Percentiles rank a stretch among this genome's conserved stretches.
These are phyloP conservation scores for Phorcus lineatus DNA, from an alignment of 2,888 invertebrate species.

Conservation along the genomic window DNA sequence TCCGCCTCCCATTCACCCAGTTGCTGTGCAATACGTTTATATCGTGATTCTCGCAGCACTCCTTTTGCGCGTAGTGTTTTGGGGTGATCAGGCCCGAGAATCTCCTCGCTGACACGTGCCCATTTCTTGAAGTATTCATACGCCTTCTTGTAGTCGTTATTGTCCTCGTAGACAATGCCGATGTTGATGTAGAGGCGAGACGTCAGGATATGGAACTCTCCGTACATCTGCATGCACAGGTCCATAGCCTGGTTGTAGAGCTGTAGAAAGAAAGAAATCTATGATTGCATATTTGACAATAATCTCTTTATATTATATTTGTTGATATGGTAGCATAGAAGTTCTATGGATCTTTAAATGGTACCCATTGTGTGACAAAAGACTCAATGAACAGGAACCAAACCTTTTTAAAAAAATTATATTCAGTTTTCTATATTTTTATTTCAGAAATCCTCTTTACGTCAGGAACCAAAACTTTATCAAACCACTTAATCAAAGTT, in stretches of 20 bases:
- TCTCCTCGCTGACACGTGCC: slow-evolving; percentile 72
- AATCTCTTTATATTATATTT: too few species aligned
- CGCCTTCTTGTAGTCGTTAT: slow-evolving; percentile 72
- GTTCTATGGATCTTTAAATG: too few species aligned
- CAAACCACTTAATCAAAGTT: too few species aligned
- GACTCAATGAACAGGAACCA: too few species aligned
- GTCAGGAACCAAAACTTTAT: too few species aligned
- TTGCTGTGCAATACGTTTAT: slow-evolving; percentile 68
- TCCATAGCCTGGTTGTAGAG: slow-evolving; percentile 73
- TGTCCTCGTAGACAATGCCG: slow-evolving; percentile 74
- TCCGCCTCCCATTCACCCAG: slow-evolving; percentile 63
- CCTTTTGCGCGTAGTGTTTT: slow-evolving; percentile 74
- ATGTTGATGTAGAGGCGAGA: slow-evolving; percentile 74
- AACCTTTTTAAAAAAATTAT: too few species aligned
- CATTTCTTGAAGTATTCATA: slow-evolving; percentile 74
- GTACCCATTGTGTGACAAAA: too few species aligned
- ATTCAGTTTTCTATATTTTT: too few species aligned
- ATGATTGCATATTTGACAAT: too few species aligned
- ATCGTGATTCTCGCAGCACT: slow-evolving; percentile 70
- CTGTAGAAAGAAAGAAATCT: slow-evolving; percentile 48
- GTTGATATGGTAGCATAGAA: too few species aligned
- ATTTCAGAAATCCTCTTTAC: too few species aligned
- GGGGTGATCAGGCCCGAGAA: slow-evolving; percentile 73
- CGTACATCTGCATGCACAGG: slow-evolving; percentile 73
- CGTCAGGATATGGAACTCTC: slow-evolving; percentile 72